A percentile compares a stretch with the other conserved stretches of the same genome.
phyloP scores from a whole-genome alignment of 2,113 vertebrate genomes.

The Syngnathus floridae region DNA sequence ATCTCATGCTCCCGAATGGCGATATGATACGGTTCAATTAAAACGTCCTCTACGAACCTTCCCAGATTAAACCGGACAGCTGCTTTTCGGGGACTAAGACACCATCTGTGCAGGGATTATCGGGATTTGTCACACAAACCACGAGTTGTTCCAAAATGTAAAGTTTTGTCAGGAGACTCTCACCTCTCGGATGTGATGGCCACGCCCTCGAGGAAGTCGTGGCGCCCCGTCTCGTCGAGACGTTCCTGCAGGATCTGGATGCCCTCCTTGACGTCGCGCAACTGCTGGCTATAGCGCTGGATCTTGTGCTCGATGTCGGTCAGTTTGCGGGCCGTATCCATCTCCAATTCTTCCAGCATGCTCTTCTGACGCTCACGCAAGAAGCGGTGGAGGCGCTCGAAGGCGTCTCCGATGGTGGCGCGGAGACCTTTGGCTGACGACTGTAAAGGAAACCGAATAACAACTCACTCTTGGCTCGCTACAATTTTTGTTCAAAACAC shows the following conservation, averaged over 20 bases:
- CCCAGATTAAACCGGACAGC: constrained; percentile 45
- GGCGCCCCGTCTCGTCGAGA: constrained; percentile 79
- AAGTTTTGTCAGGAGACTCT: background rate
- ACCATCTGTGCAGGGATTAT: constrained; percentile 55
- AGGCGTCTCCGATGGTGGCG: constrained; percentile 86
- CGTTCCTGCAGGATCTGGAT: constrained; percentile 94
- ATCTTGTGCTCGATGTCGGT: constrained; percentile 95
- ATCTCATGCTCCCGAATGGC: constrained; percentile 23
- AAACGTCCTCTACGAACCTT: constrained; percentile 26
- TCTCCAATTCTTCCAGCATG: constrained; percentile 96
- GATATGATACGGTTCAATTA: constrained; percentile 47
- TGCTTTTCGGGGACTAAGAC: constrained; percentile 38
- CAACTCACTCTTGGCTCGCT: background rate
- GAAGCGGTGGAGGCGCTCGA: constrained; percentile 89
- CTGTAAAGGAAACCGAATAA: constrained; percentile 56
- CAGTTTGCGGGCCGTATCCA: constrained; percentile 85
- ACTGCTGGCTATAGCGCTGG: constrained; percentile 94
- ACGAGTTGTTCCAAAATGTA: background rate
- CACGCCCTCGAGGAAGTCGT: constrained; percentile 85
- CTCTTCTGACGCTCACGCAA: constrained; percentile 94
- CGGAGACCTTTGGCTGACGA: constrained; percentile 91
- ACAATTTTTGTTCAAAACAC: no score
- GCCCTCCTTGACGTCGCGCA: constrained; percentile 91
- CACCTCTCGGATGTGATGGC: constrained; percentile 86
- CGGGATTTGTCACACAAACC: constrained; percentile 40